Conservation (phyloP, 1,140 invertebrate genomes). For the Nephotettix cincticeps region DNA sequence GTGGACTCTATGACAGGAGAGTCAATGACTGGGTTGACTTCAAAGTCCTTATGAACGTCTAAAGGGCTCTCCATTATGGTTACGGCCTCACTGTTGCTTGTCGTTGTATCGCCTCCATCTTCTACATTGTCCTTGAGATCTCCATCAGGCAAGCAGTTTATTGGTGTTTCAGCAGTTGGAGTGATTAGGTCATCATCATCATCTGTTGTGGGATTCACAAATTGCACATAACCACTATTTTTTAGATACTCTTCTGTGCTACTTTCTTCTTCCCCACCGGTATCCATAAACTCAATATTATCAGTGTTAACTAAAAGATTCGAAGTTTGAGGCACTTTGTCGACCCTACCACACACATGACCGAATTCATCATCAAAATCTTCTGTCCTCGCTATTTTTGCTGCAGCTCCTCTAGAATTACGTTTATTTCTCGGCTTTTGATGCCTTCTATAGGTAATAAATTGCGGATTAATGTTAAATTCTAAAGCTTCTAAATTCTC, state of each 20-base stretch:
- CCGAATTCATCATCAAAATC: conserved; percentile 46
- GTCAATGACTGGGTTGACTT: background rate
- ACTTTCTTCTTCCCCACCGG: conserved; percentile 59
- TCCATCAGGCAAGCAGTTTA: conserved; percentile 6
- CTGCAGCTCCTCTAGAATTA: conserved; percentile 40
- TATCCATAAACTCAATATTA: conserved; percentile 74
- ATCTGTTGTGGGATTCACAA: conserved; percentile 53
- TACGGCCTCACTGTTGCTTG: conserved; percentile 41
- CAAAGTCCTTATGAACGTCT: conserved; percentile 21
- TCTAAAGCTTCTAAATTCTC: conserved; percentile 69
- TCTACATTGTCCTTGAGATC: conserved; percentile 39
- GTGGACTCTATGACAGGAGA: conserved; percentile 23
- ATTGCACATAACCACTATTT: conserved; percentile 68
- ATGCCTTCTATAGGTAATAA: conserved; percentile 51
- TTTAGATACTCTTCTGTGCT: conserved; percentile 46
- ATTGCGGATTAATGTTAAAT: conserved; percentile 54
- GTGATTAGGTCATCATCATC: conserved; percentile 38
- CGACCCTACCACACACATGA: conserved; percentile 49
- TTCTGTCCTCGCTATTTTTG: conserved; percentile 48
- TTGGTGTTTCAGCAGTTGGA: conserved; percentile 32
- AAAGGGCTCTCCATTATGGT: conserved; percentile 41
- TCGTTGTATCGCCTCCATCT: conserved; percentile 41
- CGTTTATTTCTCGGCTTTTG: conserved; percentile 47
- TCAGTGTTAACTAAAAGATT: conserved; percentile 47
- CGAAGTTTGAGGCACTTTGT: conserved; percentile 29